Evolutionary conservation across 2,888 invertebrate genomes (phyloP), one percentile per base, ranked within the genome.

Genomic region (Tholera decimalis): DNA sequence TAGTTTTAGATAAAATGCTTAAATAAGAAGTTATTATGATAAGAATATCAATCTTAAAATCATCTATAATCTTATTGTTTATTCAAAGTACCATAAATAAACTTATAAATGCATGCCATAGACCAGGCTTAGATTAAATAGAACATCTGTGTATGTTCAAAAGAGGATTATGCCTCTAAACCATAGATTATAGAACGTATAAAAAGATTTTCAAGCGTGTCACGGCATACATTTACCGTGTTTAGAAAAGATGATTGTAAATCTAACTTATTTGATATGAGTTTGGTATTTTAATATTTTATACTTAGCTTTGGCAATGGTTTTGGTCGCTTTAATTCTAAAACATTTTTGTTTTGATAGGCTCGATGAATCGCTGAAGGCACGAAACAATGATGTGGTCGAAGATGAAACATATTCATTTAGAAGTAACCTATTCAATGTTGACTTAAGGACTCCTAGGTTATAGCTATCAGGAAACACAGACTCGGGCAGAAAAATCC

Each of bases 131-230:
- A 75, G 74, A 77, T 75, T 77, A 76, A 60, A 73, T 73, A 77
- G 41, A 64, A 30, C 78, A 58, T 77, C 75, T 75, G 75, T 77
- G 66, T 56, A 77, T 62, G 53, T 66, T 75, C 75, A 75, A 72
- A 73, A 69, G 78, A 66, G 75, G 75, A 75, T 75, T 77, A 73
- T 13, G 37, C 66, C 58, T 73, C 58, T 75, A 66, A 56, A 62
- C 61, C 77, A 77, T 39, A 66, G 73, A 77, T 77, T 77, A 73
- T 54, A 55, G 65, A 55, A 18, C 18, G 41, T 71, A 50, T 76
- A 70, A 70, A 55, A 73, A 51, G 46, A 70, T 37, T 47, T 13
- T 11, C 28, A 69, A 15, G 41, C 77, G 54, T 71, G 77, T 50
- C 46, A 5, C 41, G 39, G 77, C 56, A 73, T 77, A 58, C 8